Conservation (phyloP, 2,888 invertebrate species). For the Drosophila multiciliata region DNA sequence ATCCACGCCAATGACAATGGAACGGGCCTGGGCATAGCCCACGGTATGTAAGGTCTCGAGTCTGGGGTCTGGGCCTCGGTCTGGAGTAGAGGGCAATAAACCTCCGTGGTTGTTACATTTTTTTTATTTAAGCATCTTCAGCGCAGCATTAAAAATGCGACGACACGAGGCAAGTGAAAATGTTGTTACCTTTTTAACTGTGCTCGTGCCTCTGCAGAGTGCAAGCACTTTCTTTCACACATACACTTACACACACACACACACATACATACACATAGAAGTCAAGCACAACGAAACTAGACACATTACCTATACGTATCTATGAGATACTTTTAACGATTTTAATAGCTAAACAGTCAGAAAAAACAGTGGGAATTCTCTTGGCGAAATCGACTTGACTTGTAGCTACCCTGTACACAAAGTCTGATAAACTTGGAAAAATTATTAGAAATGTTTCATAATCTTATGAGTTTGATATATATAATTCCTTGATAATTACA, state of each 20-base stretch:
- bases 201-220: conserved; percentile 28
- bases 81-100: conserved; percentile 71
- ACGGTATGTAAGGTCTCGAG: conserved; percentile 6
- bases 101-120: conserved; percentile 60
- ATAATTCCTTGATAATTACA: neutral
- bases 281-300: conserved; percentile 28
- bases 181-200: conserved; percentile 76
- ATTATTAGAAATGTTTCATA: neutral
- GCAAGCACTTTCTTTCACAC: conserved; percentile 68
- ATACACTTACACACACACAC: conserved; percentile 21
- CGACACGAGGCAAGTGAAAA: conserved; percentile 72
- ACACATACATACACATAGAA: conserved; percentile 6
- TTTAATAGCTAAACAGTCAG: conserved; percentile 38
- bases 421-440: neutral
- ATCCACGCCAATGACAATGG: conserved; percentile 74
- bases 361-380: neutral
- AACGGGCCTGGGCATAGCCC: conserved; percentile 42
- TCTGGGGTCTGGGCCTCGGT: conserved; percentile 23
- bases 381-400: neutral
- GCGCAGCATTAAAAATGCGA: conserved; percentile 63
- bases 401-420: conserved; percentile 1
- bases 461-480: neutral
- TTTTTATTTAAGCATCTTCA: conserved; percentile 65
- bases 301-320: conserved; percentile 49
- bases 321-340: conserved; percentile 71